Evolutionary conservation across 2,888 invertebrate genomes (phyloP).

Genomic region (Ypsolopha sequella): DNA sequence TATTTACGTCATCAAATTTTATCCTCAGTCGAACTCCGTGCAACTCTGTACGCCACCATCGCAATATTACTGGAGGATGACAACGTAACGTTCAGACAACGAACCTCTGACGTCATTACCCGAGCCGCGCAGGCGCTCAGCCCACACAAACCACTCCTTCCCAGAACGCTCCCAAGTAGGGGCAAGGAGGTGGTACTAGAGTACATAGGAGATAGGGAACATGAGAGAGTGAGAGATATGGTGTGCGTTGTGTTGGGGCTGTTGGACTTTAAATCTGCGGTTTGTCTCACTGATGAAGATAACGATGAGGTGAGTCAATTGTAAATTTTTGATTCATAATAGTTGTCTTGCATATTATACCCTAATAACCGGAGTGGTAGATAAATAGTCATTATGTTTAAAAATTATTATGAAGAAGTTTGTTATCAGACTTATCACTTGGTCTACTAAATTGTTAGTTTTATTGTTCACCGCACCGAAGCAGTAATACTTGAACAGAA

Average conservation of each 20-base stretch:
- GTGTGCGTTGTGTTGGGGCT: slow-evolving; percentile 30
- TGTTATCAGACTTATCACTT: too few species aligned
- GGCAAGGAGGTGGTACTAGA: slow-evolving; percentile 10
- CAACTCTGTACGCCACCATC: slow-evolving; percentile 42
- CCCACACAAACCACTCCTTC: neutral
- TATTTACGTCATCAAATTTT: too few species aligned
- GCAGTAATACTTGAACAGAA: too few species aligned
- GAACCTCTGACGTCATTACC: slow-evolving; percentile 15
- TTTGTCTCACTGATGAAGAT: slow-evolving; percentile 31
- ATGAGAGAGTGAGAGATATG: slow-evolving; percentile 10
- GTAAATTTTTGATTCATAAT: neutral
- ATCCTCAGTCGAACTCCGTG: slow-evolving; percentile 31
- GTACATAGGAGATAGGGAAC: slow-evolving; percentile 5
- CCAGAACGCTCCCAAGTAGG: slow-evolving; percentile 13
- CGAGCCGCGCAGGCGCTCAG: neutral
- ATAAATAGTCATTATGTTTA: too few species aligned
- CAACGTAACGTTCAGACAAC: slow-evolving; percentile 41
- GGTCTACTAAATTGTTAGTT: too few species aligned
- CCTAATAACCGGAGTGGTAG: too few species aligned
- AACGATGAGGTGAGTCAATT: slow-evolving; percentile 34
- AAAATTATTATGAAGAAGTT: too few species aligned
- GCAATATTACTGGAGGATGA: slow-evolving; percentile 68
- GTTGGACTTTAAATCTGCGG: slow-evolving; percentile 39
- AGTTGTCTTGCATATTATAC: neutral
- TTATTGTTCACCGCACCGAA: too few species aligned